Evolutionary conservation across 2,888 invertebrate species (phyloP).

Genomic region (Pilophorus perplexus): DNA sequence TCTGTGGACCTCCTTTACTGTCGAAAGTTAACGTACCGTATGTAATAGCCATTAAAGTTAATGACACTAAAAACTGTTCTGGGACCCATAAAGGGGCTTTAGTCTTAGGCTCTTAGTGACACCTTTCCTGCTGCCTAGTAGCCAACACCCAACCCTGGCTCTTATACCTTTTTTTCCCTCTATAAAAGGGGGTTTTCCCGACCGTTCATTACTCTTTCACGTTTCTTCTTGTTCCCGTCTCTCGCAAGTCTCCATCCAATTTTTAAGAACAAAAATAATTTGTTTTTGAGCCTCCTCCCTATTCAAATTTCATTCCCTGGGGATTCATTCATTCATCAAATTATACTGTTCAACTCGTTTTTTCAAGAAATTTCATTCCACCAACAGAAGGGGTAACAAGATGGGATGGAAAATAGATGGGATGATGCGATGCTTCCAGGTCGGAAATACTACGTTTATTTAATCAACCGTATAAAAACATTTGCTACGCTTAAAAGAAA

Average conservation of each 20-base stretch:
- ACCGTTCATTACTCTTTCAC: slow-evolving; percentile 17
- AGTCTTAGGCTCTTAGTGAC: slow-evolving; percentile 38
- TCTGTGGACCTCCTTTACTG: slow-evolving; percentile 22
- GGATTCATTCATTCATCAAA: too few relatives aligned
- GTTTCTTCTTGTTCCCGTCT: too few relatives aligned
- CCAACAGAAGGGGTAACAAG: too few relatives aligned
- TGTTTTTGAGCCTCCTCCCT: neutral
- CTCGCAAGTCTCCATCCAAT: too few relatives aligned
- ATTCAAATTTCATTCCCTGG: neutral
- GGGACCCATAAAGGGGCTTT: slow-evolving; percentile 33
- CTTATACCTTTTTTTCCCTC: slow-evolving; percentile 20
- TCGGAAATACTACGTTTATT: too few relatives aligned
- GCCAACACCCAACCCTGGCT: slow-evolving; percentile 19
- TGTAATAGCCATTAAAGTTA: slow-evolving; percentile 38
- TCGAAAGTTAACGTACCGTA: slow-evolving; percentile 40
- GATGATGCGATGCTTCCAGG: too few relatives aligned
- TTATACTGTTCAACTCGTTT: too few relatives aligned
- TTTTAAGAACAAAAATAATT: too few relatives aligned
- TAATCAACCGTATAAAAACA: too few relatives aligned
- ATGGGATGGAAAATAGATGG: too few relatives aligned
- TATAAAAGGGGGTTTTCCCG: slow-evolving; percentile 18
- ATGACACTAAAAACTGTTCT: slow-evolving; percentile 40
- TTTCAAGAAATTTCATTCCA: too few relatives aligned
- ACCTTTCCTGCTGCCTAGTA: slow-evolving; percentile 32
- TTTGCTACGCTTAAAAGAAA: too few relatives aligned